Base-by-base conservation (phyloP, 2,113 vertebrate genomes). In the Rhipidura dahli region DNA sequence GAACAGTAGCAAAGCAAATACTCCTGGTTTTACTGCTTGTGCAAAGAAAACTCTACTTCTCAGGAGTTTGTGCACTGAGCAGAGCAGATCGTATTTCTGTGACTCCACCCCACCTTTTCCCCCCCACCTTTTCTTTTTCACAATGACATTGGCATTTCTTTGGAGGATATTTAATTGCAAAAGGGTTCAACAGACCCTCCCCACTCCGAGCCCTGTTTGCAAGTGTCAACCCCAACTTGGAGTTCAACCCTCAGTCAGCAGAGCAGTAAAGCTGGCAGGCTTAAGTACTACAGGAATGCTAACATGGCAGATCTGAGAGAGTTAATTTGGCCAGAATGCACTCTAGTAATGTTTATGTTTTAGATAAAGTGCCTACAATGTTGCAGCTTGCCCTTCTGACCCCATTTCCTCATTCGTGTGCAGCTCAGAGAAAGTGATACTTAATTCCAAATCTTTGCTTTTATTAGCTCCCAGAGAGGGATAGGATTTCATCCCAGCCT, bases 271-370 rank as follows among this genome's bases (percentile, higher is more conserved):
- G 95, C 96, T 97, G 97, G 89, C 93, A 94, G 97, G 89, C 96
- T 97, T 97, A 97, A 98, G 91, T 91, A 94, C 95, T 96, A 95
- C 94, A 97, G 97, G 98, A 98, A 98, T 98, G 97, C 96, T 98
- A 97, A 98, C 96, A 97, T 97, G 94, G 82, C 97, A 98, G 98
- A 98, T 98, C 97, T 96, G 97, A 98, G 97, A 97, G 97, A 97
- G 98, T 98, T 98, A 98, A 98, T 99, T 98, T 98, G 97, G 98
- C 97, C 97, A 97, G 97, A 98, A 98, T 98, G 98, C 96, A 97
- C 97, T 98, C 97, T 95, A 98, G 98, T 97, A 96, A 98, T 98
- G 98, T 98, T 98, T 98, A 98, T 98, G 97, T 98, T 98, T 98
- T 97, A 98, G 98, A 98, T 98, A 98, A 98, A 98, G 97, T 97